phyloP scores from a whole-genome alignment of 2,797 vertebrate species.

The Eleutherodactylus coqui region DNA sequence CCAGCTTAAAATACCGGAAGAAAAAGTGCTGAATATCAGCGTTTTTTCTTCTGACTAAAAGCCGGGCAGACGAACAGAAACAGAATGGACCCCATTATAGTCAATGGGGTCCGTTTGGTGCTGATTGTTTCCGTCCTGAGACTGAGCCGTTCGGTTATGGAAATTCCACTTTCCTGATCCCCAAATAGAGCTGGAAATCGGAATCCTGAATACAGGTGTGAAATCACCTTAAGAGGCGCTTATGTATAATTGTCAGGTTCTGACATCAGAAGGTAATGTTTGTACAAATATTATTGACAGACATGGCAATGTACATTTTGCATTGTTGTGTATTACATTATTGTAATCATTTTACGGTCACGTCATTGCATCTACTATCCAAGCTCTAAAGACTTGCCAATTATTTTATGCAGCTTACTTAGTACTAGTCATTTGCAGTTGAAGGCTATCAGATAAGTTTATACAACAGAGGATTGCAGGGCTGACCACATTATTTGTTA shows the following conservation, averaged over 20 bases:
- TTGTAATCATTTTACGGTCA: neutral
- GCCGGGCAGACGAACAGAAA: too few species aligned
- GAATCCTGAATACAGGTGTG: too few species aligned
- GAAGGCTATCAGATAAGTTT: slow-evolving; percentile 23
- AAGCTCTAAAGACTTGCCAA: neutral
- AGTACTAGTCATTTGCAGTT: neutral
- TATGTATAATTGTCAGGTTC: neutral
- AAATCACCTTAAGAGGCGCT: too few species aligned
- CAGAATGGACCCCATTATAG: too few species aligned
- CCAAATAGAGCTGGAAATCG: too few species aligned
- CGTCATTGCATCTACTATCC: neutral
- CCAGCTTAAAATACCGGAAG: too few species aligned
- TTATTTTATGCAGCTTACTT: neutral
- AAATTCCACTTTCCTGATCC: too few species aligned
- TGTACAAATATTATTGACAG: neutral
- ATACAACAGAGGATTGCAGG: slow-evolving; percentile 2
- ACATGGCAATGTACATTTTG: neutral
- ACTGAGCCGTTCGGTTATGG: too few species aligned
- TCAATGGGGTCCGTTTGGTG: too few species aligned
- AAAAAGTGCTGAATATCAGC: too few species aligned
- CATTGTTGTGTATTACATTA: neutral
- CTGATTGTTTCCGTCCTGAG: too few species aligned
- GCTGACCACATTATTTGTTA: slow-evolving; percentile 38
- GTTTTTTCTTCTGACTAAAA: too few species aligned
- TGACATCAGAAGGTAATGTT: neutral